These are phyloP conservation scores for Hemichromis elongatus DNA, from an alignment of 2,113 vertebrate species.

Conservation along the genomic window DNA sequence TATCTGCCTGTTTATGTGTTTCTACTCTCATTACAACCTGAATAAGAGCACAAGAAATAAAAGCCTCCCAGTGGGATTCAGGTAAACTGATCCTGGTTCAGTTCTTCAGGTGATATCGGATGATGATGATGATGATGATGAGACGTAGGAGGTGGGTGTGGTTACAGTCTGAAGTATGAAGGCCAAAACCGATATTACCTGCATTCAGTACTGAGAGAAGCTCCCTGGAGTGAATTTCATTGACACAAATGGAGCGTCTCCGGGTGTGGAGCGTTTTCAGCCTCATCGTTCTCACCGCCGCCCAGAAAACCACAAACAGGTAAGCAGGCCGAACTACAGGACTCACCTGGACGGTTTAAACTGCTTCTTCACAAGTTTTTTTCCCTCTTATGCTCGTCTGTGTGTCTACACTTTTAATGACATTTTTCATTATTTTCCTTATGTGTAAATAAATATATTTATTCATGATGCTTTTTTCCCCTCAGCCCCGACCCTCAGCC, in stretches of 20 bases:
- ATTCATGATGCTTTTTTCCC: background rate
- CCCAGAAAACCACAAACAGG: background rate
- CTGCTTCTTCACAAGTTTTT: background rate
- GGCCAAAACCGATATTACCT: background rate
- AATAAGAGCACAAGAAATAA: background rate
- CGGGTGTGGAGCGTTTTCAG: conserved; percentile 8
- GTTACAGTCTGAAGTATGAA: background rate
- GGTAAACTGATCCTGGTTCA: background rate
- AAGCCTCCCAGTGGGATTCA: background rate
- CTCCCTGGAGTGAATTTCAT: background rate
- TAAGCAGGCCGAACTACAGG: background rate
- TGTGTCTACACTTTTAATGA: background rate
- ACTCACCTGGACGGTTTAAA: background rate
- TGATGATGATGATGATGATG: background rate
- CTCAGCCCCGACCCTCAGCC: background rate
- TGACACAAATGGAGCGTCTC: conserved; percentile 45
- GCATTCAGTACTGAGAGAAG: background rate
- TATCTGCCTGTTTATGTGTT: background rate
- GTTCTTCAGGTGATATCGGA: background rate
- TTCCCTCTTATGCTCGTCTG: background rate
- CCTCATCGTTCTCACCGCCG: background rate
- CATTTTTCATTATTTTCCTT: background rate
- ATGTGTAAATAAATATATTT: background rate
- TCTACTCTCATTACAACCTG: background rate
- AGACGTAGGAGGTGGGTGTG: background rate